Percentiles rank a stretch among this genome's conserved stretches.
Conservation (phyloP, 1,140 invertebrate species). For the Pseudomyrmex gracilis region DNA sequence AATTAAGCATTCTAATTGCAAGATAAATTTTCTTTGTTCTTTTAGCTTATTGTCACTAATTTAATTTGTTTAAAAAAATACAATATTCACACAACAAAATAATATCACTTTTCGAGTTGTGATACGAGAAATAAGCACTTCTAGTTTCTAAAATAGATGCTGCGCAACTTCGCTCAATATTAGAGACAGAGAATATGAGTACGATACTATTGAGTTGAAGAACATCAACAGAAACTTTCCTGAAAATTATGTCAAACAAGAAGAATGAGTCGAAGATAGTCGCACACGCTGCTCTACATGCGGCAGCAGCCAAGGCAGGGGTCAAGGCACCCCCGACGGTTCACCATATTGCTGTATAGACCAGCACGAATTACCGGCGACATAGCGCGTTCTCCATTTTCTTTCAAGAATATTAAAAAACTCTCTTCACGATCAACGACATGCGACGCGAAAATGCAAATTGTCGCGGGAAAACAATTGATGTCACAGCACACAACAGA, state of each 20-base stretch:
- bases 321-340: conserved; percentile 49
- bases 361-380: conserved; percentile 23
- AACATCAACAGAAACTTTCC: not conserved
- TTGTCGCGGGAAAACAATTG: not conserved
- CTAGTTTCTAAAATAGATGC: too few species aligned
- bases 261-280: not conserved
- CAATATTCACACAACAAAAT: too few species aligned
- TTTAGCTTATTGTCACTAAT: too few species aligned
- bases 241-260: not conserved
- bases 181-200: not conserved
- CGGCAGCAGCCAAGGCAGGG: conserved; percentile 8
- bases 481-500: too few species aligned
- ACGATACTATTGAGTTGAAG: not conserved
- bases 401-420: conserved; percentile 11
- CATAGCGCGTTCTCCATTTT: conserved; percentile 40
- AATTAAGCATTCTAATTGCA: too few species aligned
- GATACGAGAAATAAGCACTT: too few species aligned
- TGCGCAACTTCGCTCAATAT: too few species aligned
- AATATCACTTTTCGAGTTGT: too few species aligned
- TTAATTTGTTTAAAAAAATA: too few species aligned
- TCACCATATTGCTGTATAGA: conserved; percentile 35
- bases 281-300: conserved; percentile 21
- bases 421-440: not conserved
- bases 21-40: too few species aligned
- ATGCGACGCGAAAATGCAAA: conserved; percentile 2